These are phyloP conservation scores for Euura lappo DNA, from an alignment of 1,140 invertebrate species.

Conservation along the genomic window DNA sequence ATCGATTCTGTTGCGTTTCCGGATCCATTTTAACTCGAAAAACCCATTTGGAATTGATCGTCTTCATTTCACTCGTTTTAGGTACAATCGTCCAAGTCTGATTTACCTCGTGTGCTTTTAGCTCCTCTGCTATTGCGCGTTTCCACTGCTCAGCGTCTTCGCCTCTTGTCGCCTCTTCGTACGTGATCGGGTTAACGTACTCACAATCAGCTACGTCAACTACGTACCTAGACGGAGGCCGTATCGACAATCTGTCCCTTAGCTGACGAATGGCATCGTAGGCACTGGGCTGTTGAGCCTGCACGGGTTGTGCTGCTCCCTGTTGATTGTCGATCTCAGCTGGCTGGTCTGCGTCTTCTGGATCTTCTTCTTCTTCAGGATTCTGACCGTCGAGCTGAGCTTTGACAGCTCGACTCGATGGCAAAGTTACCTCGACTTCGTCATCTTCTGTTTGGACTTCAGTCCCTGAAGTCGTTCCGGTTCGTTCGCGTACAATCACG, in stretches of 20 bases:
- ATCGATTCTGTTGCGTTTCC: constrained; percentile 19
- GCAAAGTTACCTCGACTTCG: background rate
- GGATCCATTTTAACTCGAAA: constrained; percentile 38
- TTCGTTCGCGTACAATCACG: constrained; percentile 4
- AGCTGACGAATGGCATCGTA: background rate
- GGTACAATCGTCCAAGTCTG: constrained; percentile 35
- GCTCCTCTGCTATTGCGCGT: constrained; percentile 34
- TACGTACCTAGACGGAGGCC: background rate
- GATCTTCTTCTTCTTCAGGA: background rate
- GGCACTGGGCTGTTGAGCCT: background rate
- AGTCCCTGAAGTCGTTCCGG: background rate
- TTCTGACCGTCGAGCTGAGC: background rate
- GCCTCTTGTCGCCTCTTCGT: background rate
- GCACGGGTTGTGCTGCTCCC: background rate
- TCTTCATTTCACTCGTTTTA: constrained; percentile 26
- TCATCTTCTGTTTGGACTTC: background rate
- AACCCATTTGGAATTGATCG: constrained; percentile 37
- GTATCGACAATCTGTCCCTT: background rate
- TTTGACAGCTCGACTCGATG: background rate
- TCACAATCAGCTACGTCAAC: background rate
- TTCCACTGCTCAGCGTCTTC: constrained; percentile 18
- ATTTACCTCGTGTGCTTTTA: constrained; percentile 31
- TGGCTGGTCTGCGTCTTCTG: background rate
- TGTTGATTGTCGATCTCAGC: background rate
- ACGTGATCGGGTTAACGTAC: background rate